Percentiles rank a stretch among this genome's conserved stretches.
phyloP scores from a whole-genome alignment of 1,140 invertebrate genomes.

The Rhagoletis zephyria region DNA sequence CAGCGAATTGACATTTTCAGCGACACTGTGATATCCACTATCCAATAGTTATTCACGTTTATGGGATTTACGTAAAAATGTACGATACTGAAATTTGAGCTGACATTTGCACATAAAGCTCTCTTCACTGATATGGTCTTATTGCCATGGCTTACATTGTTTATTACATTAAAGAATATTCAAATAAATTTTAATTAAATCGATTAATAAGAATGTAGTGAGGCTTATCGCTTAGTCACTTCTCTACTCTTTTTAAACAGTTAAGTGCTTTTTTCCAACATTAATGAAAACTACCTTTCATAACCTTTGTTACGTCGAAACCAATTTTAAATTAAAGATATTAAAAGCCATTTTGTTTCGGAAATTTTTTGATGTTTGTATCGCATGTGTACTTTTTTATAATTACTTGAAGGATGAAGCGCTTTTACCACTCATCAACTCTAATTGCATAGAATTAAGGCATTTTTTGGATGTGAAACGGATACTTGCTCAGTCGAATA shows the following conservation, averaged over 20 bases:
- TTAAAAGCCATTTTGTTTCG: background rate
- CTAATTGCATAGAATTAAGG: background rate
- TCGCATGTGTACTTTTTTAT: background rate
- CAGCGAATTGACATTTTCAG: constrained; percentile 19
- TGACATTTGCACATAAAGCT: constrained; percentile 49
- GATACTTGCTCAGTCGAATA: too few species aligned
- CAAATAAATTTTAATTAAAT: background rate
- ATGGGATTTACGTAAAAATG: background rate
- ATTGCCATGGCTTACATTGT: background rate
- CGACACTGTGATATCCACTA: constrained; percentile 34
- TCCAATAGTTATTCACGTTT: background rate
- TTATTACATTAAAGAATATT: background rate
- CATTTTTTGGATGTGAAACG: background rate
- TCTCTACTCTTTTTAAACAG: too few species aligned
- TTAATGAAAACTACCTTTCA: background rate
- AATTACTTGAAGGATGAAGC: background rate
- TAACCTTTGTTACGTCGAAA: background rate
- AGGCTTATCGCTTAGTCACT: background rate
- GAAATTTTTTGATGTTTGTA: background rate
- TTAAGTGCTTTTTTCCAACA: background rate
- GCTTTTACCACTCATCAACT: background rate
- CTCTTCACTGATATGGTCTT: background rate
- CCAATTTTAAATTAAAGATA: background rate
- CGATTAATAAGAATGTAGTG: background rate
- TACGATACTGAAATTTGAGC: constrained; percentile 41